A percentile compares a stretch with the other conserved stretches of the same genome.
Conservation (phyloP, 1,140 invertebrate species). For the Leptopilina clavipes region DNA sequence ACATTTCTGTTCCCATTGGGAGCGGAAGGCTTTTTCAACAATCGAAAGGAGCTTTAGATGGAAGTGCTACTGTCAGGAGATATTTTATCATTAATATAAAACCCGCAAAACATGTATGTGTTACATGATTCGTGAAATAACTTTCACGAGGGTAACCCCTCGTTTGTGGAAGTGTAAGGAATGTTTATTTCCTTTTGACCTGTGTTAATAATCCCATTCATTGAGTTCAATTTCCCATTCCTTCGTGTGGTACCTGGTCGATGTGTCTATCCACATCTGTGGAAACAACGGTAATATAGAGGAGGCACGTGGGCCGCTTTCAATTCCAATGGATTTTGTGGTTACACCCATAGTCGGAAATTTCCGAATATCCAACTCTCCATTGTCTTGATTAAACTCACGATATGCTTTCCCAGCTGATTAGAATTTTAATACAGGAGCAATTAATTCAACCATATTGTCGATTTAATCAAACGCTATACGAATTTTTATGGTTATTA, state of each 20-base stretch:
- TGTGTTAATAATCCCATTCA: slow-evolving; percentile 21
- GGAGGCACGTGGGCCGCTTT: slow-evolving; percentile 19
- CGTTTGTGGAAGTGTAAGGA: neutral
- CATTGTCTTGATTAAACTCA: slow-evolving; percentile 24
- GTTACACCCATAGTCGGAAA: slow-evolving; percentile 27
- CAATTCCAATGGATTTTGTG: slow-evolving; percentile 29
- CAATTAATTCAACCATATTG: neutral
- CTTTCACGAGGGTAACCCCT: neutral
- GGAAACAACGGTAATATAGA: slow-evolving; percentile 21
- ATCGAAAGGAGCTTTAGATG: neutral
- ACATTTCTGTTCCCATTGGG: neutral
- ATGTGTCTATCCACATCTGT: slow-evolving; percentile 23
- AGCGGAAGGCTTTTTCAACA: neutral
- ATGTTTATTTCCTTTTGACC: neutral
- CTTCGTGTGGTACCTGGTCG: neutral
- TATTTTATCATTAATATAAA: neutral
- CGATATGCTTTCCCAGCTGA: neutral
- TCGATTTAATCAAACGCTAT: slow-evolving; percentile 7
- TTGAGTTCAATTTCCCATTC: slow-evolving; percentile 23
- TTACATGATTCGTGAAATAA: neutral
- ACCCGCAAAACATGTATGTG: neutral
- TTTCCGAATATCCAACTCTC: slow-evolving; percentile 19
- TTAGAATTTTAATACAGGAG: neutral
- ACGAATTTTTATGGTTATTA: too few relatives aligned
- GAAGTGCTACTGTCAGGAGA: neutral